Conservation (phyloP, 2,888 invertebrate genomes). For the Pasiphila rectangulata region DNA sequence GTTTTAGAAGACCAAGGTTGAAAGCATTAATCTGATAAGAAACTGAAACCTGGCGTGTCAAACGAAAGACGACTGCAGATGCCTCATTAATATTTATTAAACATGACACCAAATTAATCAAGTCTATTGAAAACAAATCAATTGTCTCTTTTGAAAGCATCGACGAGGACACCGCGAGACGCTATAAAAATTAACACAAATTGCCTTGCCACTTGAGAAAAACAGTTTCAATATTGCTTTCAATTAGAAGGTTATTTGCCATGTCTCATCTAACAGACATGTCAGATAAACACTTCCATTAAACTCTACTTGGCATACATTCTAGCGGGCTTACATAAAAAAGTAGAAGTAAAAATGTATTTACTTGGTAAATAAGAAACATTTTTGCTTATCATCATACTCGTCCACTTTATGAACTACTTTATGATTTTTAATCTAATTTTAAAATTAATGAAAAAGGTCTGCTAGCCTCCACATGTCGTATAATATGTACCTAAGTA, state of each 20-base stretch:
- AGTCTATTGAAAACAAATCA: slow-evolving; percentile 37
- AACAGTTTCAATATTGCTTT: slow-evolving; percentile 47
- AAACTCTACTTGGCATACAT: slow-evolving; percentile 3
- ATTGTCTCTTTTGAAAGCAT: slow-evolving; percentile 32
- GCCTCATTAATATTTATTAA: slow-evolving; percentile 20
- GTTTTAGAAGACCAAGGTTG: too few species aligned
- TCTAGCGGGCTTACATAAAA: too few species aligned
- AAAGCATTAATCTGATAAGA: too few species aligned
- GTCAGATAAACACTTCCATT: slow-evolving; percentile 28
- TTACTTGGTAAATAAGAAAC: too few species aligned
- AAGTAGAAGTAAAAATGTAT: too few species aligned
- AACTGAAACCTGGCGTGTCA: too few species aligned
- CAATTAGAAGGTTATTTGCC: slow-evolving; percentile 44
- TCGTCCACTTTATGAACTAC: too few species aligned
- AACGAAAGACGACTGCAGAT: background rate
- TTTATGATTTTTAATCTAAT: too few species aligned
- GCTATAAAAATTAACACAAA: slow-evolving; percentile 48
- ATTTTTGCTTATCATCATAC: too few species aligned
- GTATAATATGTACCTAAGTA: too few species aligned
- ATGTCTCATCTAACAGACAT: slow-evolving; percentile 7
- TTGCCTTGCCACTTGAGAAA: slow-evolving; percentile 47
- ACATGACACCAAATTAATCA: slow-evolving; percentile 30
- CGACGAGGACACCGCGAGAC: slow-evolving; percentile 29
- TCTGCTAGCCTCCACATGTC: too few species aligned
- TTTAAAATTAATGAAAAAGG: too few species aligned